Evolutionary conservation across 1,140 invertebrate genomes (phyloP), one percentile per base, ranked within the genome.

Genomic region (Scaptomyza graminum): DNA sequence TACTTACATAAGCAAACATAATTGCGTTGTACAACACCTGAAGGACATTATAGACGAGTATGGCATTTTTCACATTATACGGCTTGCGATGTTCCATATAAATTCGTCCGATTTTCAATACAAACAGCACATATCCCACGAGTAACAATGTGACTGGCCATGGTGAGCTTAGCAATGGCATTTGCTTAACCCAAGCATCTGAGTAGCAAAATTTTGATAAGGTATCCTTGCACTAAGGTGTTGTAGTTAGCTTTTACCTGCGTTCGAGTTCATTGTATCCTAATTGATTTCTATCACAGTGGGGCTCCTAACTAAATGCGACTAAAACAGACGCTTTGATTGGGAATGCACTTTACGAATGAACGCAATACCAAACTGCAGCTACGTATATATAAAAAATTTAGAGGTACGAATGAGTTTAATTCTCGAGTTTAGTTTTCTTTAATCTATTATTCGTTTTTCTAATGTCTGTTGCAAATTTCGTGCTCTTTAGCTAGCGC

Each of bases 61-160:
- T 93, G 0, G 94, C 82, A 18, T 93, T 43, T 66, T 95, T 95
- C 6, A 98, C 91, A 28, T 96, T 93, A 73, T 95, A 97, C 0
- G 97, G 95, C 84, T 96, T 95, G 54, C 95, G 93, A 69, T 96
- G 93, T 73, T 94, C 93, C 97, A 98, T 98, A 64, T 95, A 95
- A 39, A 92, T 93, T 1, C 96, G 96, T 0, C 97, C 97, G 11
- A 93, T 87, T 54, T 77, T 73, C 0, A 77, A 44, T 1, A 78
- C 47, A 83, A 97, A 95, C 91, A 95, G 95, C 9, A 96, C 74
- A 76, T 97, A 97, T 0, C 93, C 92, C 0, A 96, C 85, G n/a
- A 97, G 94, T 0, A 94, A 93, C 7, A 31, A 31, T 0, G 96
- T 60, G 16, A 50, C 16, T 0, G 61, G 43, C 50, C 67, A 49